Percentiles rank a stretch among this genome's conserved stretches.
Evolutionary conservation across 2,113 vertebrate genomes (phyloP).

Genomic region (Pandion haliaetus): DNA sequence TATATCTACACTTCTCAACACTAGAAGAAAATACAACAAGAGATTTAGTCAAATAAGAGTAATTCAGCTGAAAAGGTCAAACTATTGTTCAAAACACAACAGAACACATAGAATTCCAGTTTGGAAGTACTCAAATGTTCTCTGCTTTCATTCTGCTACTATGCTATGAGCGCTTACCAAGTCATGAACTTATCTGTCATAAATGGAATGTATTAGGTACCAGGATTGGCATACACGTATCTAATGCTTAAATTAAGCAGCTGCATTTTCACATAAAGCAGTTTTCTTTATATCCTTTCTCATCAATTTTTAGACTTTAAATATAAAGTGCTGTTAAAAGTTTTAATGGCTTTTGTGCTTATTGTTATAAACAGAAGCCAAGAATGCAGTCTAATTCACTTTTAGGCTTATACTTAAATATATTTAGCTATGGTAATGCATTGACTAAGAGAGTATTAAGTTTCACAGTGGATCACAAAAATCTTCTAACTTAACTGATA

Average conservation of each 20-base stretch:
- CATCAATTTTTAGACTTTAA: not conserved
- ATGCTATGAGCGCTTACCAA: not conserved
- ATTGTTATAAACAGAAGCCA: not conserved
- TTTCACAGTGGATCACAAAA: not conserved
- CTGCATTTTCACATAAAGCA: not conserved
- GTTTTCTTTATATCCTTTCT: not conserved
- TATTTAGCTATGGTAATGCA: not conserved
- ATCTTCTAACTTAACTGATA: not conserved
- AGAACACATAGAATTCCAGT: not conserved
- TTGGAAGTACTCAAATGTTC: not conserved
- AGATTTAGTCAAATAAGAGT: not conserved
- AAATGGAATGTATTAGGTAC: not conserved
- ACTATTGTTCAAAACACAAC: not conserved
- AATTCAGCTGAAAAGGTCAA: not conserved
- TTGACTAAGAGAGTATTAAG: not conserved
- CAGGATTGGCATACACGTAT: not conserved
- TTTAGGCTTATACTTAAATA: not conserved
- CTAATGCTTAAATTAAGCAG: not conserved
- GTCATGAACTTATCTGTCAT: not conserved
- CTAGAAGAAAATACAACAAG: slow-evolving; percentile 65
- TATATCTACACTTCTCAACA: slow-evolving; percentile 94
- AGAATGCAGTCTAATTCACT: not conserved
- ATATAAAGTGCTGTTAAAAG: not conserved
- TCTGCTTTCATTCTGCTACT: not conserved
- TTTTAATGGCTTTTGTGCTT: not conserved